Evolutionary conservation across 2,888 invertebrate genomes (phyloP), one percentile per base, ranked within the genome.

Genomic region (Cryptocephalus primarius): DNA sequence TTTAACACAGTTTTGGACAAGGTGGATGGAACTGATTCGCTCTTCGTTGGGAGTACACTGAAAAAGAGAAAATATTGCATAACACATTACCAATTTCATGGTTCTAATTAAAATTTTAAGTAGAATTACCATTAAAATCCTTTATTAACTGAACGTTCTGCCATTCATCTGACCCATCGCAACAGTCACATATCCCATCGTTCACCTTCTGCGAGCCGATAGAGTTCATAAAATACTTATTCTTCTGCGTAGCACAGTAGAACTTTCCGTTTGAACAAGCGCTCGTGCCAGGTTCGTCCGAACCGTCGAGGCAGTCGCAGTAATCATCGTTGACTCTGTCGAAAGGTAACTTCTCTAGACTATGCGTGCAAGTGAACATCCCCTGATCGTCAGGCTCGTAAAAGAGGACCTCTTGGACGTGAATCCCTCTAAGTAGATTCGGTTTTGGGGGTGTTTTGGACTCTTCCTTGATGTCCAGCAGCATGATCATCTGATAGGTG

Each of bases 141-240:
- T 22, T 22, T 22, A 22, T 22, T 22, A 22, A 4, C 22, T 22
- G 22, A 40, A 54, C 57, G 4, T 50, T 57, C 8, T 68, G 52
- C 82, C 83, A 88, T 68, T 91, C 91, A 69, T 91, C 91, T 40
- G 88, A 86, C n/a, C 89, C 90, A 72, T 91, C 91, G 68, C 90
- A 91, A 62, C 92, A 92, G 69, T 92, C 92, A 74, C 95, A 95
- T 54, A 94, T 83, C 8, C 90, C 89, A 76, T 96, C 95, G 70
- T 94, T 93, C 0, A 97, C 85, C 64, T 85, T 77, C 52, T 83
- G 83, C 1, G 93, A 88, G 9, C 85, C 80, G 55, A 90, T 75
- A 48, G 58, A 65, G 39, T 69, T 60, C 42, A 68, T 69, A 43
- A 69, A 39, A 65, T 47, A 40, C 12, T 47, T 46, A 6, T 36